phyloP scores from a whole-genome alignment of 1,140 invertebrate genomes.

The Latrodectus geometricus region DNA sequence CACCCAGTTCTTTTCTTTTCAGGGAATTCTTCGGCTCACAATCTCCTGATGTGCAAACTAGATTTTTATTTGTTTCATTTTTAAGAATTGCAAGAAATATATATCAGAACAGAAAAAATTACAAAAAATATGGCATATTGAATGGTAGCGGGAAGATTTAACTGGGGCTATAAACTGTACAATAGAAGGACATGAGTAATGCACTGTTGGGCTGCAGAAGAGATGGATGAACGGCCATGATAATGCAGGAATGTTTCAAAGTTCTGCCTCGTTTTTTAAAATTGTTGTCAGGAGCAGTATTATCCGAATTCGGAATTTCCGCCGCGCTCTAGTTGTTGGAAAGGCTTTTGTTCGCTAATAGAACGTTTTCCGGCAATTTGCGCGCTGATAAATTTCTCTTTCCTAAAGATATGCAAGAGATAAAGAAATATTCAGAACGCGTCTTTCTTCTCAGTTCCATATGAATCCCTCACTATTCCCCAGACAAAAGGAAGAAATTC shows the following conservation, averaged over 20 bases:
- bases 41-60: too few relatives aligned
- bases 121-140: too few relatives aligned
- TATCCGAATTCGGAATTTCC: slow-evolving; percentile 6
- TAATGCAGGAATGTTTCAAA: slow-evolving; percentile 10
- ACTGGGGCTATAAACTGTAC: too few relatives aligned
- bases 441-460: slow-evolving; percentile 12
- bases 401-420: neutral
- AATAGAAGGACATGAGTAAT: too few relatives aligned
- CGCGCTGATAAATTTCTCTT: slow-evolving; percentile 29
- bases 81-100: too few relatives aligned
- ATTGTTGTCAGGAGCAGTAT: slow-evolving; percentile 28
- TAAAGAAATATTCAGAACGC: slow-evolving; percentile 11
- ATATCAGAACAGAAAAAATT: too few relatives aligned
- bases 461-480: neutral
- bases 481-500: too few relatives aligned
- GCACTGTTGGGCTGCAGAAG: slow-evolving; percentile 6
- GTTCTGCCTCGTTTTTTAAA: slow-evolving; percentile 26
- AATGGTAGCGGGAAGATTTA: too few relatives aligned
- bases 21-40: too few relatives aligned
- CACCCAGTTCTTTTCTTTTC: too few relatives aligned
- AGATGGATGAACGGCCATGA: slow-evolving; percentile 24
- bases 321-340: slow-evolving; percentile 21
- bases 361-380: slow-evolving; percentile 45
- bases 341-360: slow-evolving; percentile 38
- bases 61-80: too few relatives aligned